These are phyloP conservation scores for Florisuga fusca DNA, from an alignment of 2,797 vertebrate species.

Conservation along the genomic window DNA sequence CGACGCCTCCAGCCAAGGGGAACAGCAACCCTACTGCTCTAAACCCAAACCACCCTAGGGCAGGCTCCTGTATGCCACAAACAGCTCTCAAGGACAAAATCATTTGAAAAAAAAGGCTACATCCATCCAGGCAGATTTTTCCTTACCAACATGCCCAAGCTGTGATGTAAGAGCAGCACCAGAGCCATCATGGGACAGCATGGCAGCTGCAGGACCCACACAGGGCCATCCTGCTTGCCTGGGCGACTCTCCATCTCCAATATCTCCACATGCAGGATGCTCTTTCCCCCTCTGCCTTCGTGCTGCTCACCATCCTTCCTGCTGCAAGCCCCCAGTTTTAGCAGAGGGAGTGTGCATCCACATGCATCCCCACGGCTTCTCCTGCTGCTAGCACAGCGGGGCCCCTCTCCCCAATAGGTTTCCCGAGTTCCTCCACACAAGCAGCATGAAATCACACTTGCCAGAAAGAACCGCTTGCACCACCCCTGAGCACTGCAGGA, in stretches of 20 bases:
- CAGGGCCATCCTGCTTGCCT: background rate
- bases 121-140: background rate
- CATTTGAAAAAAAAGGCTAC: background rate
- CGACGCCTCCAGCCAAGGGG: background rate
- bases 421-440: background rate
- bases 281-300: background rate
- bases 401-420: background rate
- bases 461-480: background rate
- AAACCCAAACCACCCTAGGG: background rate
- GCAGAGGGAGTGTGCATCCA: background rate
- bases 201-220: background rate
- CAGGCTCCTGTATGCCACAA: background rate
- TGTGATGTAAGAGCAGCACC: background rate
- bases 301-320: background rate
- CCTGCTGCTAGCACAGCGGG: background rate
- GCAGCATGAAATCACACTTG: background rate
- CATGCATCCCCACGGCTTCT: background rate
- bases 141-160: background rate
- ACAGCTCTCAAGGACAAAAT: background rate
- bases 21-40: background rate
- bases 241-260: background rate
- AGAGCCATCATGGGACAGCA: background rate
- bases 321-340: background rate
- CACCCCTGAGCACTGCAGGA: background rate
- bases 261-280: background rate